Conservation (phyloP, 2,888 invertebrate species). For the Graphium colonna region DNA sequence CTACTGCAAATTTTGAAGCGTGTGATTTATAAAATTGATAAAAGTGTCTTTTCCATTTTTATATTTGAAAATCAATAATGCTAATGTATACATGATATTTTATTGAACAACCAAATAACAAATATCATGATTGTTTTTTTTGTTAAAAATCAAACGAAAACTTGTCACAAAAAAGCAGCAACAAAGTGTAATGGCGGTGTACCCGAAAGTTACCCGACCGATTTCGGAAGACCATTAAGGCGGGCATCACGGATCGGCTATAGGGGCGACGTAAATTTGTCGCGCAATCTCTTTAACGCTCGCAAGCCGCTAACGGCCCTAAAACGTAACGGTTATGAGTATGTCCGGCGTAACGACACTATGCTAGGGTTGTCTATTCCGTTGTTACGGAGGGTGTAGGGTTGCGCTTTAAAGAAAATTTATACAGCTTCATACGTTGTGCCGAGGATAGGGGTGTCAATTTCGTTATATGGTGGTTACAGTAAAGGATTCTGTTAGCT, state of each 20-base stretch:
- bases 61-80: too few species aligned
- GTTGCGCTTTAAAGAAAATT: neutral
- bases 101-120: too few species aligned
- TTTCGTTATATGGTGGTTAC: neutral
- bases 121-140: too few species aligned
- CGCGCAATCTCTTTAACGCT: constrained; percentile 15
- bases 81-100: too few species aligned
- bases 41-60: too few species aligned
- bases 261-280: constrained; percentile 14
- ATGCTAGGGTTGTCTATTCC: constrained; percentile 10
- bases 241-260: neutral
- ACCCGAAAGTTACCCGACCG: constrained; percentile 6
- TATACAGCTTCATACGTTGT: neutral
- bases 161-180: too few species aligned
- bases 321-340: constrained; percentile 22
- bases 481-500: neutral
- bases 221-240: constrained; percentile 8
- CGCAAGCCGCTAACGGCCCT: constrained; percentile 14
- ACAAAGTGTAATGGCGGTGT: neutral
- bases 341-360: constrained; percentile 11
- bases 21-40: too few species aligned
- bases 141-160: too few species aligned
- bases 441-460: too few species aligned
- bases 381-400: neutral
- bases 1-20: too few species aligned